Conservation (phyloP, 2,888 invertebrate species). For the Hanleya hanleyi region DNA sequence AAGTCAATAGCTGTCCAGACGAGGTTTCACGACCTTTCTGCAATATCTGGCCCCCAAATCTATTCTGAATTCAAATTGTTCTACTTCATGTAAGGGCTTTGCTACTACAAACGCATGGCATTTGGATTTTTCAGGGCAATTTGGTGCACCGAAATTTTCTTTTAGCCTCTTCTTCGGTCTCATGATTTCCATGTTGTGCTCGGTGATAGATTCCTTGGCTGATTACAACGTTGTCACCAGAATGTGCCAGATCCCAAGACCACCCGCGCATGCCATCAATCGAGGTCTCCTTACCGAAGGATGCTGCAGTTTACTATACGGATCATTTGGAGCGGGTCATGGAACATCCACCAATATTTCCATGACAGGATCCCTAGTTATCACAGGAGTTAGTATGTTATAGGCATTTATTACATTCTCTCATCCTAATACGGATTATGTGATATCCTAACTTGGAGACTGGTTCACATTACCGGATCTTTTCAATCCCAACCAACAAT, state of each 20-base stretch:
- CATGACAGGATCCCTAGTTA: slow-evolving; percentile 89
- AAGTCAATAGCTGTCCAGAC: background rate
- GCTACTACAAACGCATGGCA: background rate
- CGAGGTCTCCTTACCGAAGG: slow-evolving; percentile 83
- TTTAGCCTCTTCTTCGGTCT: slow-evolving; percentile 56
- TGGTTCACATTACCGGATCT: no score
- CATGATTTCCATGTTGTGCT: slow-evolving; percentile 57
- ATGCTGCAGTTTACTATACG: slow-evolving; percentile 85
- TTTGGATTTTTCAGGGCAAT: slow-evolving; percentile 50
- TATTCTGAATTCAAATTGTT: no score
- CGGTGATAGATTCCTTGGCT: slow-evolving; percentile 77
- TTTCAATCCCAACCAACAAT: no score
- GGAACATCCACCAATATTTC: slow-evolving; percentile 91
- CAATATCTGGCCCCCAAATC: no score
- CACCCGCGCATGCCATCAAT: slow-evolving; percentile 89
- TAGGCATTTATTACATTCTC: background rate
- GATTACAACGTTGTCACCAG: slow-evolving; percentile 90
- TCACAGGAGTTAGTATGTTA: slow-evolving; percentile 80
- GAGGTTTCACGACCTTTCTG: no score
- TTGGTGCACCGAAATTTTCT: slow-evolving; percentile 53
- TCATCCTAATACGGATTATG: no score
- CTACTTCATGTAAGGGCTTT: no score
- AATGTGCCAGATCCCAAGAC: slow-evolving; percentile 82
- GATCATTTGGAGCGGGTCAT: slow-evolving; percentile 88
- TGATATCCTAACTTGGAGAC: no score